Evolutionary conservation across 2,113 vertebrate genomes (phyloP), one percentile per base, ranked within the genome.

Genomic region (Piaya cayana): DNA sequence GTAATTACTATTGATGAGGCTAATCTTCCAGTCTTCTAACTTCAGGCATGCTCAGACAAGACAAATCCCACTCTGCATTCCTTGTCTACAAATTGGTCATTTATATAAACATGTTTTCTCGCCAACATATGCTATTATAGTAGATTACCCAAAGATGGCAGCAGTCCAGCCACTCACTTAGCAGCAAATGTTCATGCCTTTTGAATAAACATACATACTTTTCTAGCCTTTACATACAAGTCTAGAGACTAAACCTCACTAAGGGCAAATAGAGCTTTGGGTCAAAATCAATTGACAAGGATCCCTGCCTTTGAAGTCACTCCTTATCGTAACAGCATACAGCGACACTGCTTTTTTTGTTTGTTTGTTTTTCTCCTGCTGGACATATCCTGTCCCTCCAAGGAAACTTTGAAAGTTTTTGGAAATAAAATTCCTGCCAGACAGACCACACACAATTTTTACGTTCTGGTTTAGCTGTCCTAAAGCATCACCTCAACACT

Each of bases 61-160:
- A 92, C 75, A 85, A 82, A 74, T 49, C 45, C 72, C 83, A 68
- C 63, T 85, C 92, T 34, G 63, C 84, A 53, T 64, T 29, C 45
- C 91, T 90, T 71, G 58, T 32, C 64, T 45, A 84, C 87, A 92
- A 82, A 96, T 36, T 90, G 88, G 72, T 36, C 74, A 82, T 67
- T 37, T 53, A 60, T 72, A 47, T 69, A 91, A 92, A 86, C 74
- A 22, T 8, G 47, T n/a, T 71, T 68, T 72, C 65, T 89, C 3
- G 2, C 82, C 71, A 65, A 50, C 39, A 70, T 30, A 90, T 27
- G 74, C 78, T 87, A 62, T 76, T 74, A 80, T 60, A 91, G 52
- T 15, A 45, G 64, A 85, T 55, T 21, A 63, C 45, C 65, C 32
- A 43, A 94, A 94, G 92, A 94, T 82, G 94, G 96, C 95, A 97